A percentile compares a stretch with the other conserved stretches of the same genome.
phyloP scores from a whole-genome alignment of 1,140 invertebrate species.

The Listronotus bonariensis region DNA sequence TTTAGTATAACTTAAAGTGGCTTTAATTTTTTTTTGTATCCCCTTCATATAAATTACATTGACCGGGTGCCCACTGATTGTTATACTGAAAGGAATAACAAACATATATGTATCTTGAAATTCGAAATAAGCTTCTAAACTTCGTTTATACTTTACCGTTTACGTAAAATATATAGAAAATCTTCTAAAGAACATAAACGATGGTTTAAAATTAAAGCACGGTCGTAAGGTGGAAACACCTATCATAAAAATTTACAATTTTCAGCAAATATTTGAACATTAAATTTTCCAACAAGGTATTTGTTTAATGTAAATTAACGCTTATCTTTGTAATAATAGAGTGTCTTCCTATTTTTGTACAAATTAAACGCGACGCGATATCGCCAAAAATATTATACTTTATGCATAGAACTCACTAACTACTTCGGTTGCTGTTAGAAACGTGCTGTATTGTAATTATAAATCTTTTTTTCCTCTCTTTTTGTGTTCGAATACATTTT shows the following conservation, averaged over 20 bases:
- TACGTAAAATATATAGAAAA: conserved; percentile 12
- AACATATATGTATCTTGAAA: conserved; percentile 27
- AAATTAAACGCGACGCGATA: too few species aligned
- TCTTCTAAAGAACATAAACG: conserved; percentile 26
- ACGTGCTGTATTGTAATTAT: too few species aligned
- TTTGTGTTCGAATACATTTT: too few species aligned
- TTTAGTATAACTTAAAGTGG: too few species aligned
- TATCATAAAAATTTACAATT: conserved; percentile 11
- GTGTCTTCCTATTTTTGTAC: background rate
- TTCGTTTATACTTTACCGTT: conserved; percentile 22
- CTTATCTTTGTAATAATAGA: conserved; percentile 1
- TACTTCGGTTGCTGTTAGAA: too few species aligned
- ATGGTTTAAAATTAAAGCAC: conserved; percentile 12
- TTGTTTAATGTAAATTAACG: background rate
- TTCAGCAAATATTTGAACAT: conserved; percentile 12
- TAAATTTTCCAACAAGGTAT: background rate
- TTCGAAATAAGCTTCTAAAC: conserved; percentile 17
- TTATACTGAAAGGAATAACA: conserved; percentile 32
- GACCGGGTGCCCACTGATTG: conserved; percentile 31
- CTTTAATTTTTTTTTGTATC: too few species aligned
- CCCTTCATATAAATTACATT: conserved; percentile 20
- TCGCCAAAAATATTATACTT: too few species aligned
- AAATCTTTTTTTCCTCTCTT: too few species aligned
- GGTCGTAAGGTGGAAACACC: conserved; percentile 9
- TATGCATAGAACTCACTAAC: too few species aligned